Evolutionary conservation across 2,113 vertebrate genomes (phyloP).

Genomic region (Spilogale gracilis): DNA sequence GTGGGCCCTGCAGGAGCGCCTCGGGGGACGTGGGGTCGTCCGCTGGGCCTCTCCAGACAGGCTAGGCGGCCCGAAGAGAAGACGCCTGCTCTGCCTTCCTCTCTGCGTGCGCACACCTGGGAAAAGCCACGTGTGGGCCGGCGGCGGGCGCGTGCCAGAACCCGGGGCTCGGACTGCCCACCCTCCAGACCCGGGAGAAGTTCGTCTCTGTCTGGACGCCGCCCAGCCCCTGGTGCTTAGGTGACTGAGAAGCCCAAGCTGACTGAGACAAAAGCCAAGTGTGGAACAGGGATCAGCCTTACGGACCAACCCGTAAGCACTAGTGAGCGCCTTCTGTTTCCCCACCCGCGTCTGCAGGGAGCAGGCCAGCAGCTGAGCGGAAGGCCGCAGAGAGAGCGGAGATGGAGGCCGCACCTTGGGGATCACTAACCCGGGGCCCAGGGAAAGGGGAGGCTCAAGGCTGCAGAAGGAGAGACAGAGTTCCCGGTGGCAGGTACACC

Average conservation of each 20-base stretch:
- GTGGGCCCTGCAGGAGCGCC: neutral
- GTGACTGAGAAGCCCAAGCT: rapidly evolving
- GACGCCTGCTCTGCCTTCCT: neutral
- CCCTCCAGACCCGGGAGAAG: neutral
- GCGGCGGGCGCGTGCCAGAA: no score
- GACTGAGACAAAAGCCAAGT: neutral
- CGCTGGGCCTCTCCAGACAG: rapidly evolving
- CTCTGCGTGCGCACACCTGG: rapidly evolving
- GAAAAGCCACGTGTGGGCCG: rapidly evolving
- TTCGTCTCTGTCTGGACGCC: rapidly evolving
- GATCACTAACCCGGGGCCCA: rapidly evolving
- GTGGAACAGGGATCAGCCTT: neutral
- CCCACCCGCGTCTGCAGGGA: rapidly evolving
- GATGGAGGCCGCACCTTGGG: rapidly evolving
- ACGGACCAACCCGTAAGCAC: neutral
- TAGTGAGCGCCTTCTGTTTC: rapidly evolving
- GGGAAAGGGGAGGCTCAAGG: rapidly evolving
- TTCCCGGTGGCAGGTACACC: no score
- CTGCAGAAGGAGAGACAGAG: rapidly evolving
- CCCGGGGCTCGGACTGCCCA: rapidly evolving
- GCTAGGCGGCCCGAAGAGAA: neutral
- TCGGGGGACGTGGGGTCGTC: rapidly evolving
- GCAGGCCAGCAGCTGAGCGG: no score
- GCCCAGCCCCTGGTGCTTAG: rapidly evolving
- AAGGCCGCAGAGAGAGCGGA: rapidly evolving